phyloP scores from a whole-genome alignment of 2,888 invertebrate genomes.

The Tetranychus truncatus region DNA sequence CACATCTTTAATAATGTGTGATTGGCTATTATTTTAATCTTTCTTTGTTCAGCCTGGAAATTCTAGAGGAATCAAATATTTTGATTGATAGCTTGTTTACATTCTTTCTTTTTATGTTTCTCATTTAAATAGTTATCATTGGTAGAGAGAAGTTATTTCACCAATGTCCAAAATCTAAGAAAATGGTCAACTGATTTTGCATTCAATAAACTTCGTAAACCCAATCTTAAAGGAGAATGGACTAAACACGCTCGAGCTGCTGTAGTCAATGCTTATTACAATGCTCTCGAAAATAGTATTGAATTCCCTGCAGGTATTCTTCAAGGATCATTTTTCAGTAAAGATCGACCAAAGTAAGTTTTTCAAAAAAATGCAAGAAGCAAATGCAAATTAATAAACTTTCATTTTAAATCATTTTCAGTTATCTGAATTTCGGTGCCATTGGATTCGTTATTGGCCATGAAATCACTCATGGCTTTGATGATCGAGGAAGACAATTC shows the following conservation, averaged over 20 bases:
- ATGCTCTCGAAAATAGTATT: constrained; percentile 65
- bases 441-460: constrained; percentile 33
- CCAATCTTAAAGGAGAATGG: constrained; percentile 41
- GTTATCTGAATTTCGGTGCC: constrained; percentile 28
- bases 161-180: constrained; percentile 55
- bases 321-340: constrained; percentile 30
- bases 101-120: background rate
- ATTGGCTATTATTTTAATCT: background rate
- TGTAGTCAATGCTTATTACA: constrained; percentile 68
- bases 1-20: constrained; percentile 6
- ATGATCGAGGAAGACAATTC: constrained; percentile 30
- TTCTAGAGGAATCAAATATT: too few species aligned
- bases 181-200: constrained; percentile 60
- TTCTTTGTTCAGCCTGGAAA: too few species aligned
- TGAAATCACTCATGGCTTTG: constrained; percentile 36
- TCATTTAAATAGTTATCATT: constrained; percentile 44
- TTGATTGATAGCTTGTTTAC: too few species aligned
- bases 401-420: constrained; percentile 8
- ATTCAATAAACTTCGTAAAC: constrained; percentile 53
- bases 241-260: constrained; percentile 63
- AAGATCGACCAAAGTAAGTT: constrained; percentile 29
- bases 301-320: constrained; percentile 29
- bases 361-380: background rate
- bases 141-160: constrained; percentile 49
- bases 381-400: too few species aligned